A percentile compares a stretch with the other conserved stretches of the same genome.
Conservation (phyloP, 2,888 invertebrate genomes). For the Deilephila elpenor region DNA sequence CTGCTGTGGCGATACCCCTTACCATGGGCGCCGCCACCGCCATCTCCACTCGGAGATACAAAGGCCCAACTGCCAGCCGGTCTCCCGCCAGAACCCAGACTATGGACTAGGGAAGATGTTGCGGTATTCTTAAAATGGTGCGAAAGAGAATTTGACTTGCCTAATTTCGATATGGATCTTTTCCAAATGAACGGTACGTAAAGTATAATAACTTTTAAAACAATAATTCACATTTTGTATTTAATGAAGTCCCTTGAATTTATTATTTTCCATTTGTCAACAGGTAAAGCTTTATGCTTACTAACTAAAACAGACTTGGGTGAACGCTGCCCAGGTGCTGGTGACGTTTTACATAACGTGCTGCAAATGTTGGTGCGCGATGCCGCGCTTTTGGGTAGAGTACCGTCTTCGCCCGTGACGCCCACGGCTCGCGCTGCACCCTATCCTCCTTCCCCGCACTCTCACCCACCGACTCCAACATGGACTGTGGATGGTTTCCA, state of each 20-base stretch:
- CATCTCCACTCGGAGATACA: slow-evolving; percentile 91
- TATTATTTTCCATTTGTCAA: slow-evolving; percentile 12
- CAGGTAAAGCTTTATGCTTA: slow-evolving; percentile 95
- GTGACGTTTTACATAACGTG: slow-evolving; percentile 97
- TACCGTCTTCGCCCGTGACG: slow-evolving; percentile 92
- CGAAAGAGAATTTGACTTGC: slow-evolving; percentile 95
- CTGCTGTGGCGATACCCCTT: slow-evolving; percentile 94
- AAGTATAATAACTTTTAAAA: slow-evolving; percentile 28
- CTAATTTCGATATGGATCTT: slow-evolving; percentile 95
- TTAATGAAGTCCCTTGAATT: neutral
- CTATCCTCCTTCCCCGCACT: slow-evolving; percentile 92
- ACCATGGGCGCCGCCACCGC: slow-evolving; percentile 88
- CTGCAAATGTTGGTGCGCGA: slow-evolving; percentile 94
- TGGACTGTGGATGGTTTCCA: slow-evolving; percentile 87
- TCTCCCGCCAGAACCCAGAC: slow-evolving; percentile 93
- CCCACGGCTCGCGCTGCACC: slow-evolving; percentile 89
- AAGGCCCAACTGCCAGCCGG: slow-evolving; percentile 94
- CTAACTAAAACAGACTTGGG: slow-evolving; percentile 95
- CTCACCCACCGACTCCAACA: slow-evolving; percentile 92
- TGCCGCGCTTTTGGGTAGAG: slow-evolving; percentile 90
- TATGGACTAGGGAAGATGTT: slow-evolving; percentile 96
- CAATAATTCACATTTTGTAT: neutral
- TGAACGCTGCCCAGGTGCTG: slow-evolving; percentile 96
- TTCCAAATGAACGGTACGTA: slow-evolving; percentile 96
- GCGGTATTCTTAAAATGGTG: slow-evolving; percentile 95